Evolutionary conservation across 64 coral and sea anemone genomes (phyloP).

Genomic region (Dendrophyllia cribrosa): DNA sequence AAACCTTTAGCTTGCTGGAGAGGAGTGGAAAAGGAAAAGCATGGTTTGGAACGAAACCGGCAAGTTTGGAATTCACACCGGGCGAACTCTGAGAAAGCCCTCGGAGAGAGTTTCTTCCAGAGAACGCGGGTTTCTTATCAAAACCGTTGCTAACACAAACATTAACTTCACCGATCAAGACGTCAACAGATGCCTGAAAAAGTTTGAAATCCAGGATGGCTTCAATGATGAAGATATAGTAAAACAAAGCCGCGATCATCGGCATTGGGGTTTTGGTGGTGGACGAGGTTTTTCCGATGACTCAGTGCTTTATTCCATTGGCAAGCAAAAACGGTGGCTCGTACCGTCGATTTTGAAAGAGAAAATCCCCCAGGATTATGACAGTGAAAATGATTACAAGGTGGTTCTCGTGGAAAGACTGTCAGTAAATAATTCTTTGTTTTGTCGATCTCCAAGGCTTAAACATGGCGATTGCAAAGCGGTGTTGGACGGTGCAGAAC

Average conservation of each 20-base stretch:
- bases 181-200: slow-evolving; percentile 3
- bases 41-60: slow-evolving; percentile 68
- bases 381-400: slow-evolving; percentile 20
- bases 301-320: slow-evolving; percentile 51
- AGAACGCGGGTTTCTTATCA: slow-evolving; percentile 41
- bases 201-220: slow-evolving; percentile 35
- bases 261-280: not conserved
- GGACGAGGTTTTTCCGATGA: not conserved
- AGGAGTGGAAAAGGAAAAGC: not conserved
- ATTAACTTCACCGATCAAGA: slow-evolving; percentile 7
- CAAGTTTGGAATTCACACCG: slow-evolving; percentile 71
- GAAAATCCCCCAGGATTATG: slow-evolving; percentile 1
- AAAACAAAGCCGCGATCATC: slow-evolving; percentile 20
- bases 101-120: not conserved
- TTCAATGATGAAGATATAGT: slow-evolving; percentile 30
- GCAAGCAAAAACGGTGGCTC: slow-evolving; percentile 74
- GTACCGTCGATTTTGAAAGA: slow-evolving; percentile 50
- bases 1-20: not conserved
- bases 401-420: slow-evolving; percentile 60
- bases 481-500: slow-evolving; percentile 14
- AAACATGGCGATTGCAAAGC: slow-evolving; percentile 49
- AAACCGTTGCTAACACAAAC: slow-evolving; percentile 31
- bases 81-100: slow-evolving; percentile 58
- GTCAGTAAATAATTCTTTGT: not conserved
- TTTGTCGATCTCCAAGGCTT: not conserved